phyloP scores from a whole-genome alignment of 2,113 vertebrate species.

The Heterotis niloticus region DNA sequence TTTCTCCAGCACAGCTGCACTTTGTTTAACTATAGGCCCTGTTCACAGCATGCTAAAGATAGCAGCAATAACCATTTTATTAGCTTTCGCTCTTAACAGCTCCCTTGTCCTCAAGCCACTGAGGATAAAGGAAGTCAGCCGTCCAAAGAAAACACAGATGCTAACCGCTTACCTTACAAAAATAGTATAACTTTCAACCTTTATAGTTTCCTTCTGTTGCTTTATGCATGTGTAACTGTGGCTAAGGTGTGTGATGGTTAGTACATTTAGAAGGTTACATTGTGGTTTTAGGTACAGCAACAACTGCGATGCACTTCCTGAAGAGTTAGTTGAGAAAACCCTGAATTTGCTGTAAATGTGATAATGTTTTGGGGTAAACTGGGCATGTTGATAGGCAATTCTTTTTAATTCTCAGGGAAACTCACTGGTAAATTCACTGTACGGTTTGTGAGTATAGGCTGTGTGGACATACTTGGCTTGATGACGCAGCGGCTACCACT shows the following conservation, averaged over 20 bases:
- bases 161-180: slow-evolving; percentile 65
- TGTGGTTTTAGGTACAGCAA: slow-evolving; percentile 39
- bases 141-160: slow-evolving; percentile 64
- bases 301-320: neutral
- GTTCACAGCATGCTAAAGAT: slow-evolving; percentile 74
- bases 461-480: too few species aligned
- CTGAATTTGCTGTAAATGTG: too few species aligned
- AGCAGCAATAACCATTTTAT: slow-evolving; percentile 73
- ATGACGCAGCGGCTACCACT: too few species aligned
- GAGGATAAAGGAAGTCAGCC: slow-evolving; percentile 65
- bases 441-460: too few species aligned
- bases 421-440: too few species aligned
- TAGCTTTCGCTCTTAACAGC: slow-evolving; percentile 63
- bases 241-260: slow-evolving; percentile 55
- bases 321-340: too few species aligned
- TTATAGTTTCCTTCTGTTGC: slow-evolving; percentile 36
- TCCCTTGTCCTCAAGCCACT: slow-evolving; percentile 59
- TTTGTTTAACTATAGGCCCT: slow-evolving; percentile 68
- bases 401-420: too few species aligned
- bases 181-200: slow-evolving; percentile 51
- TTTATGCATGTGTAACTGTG: slow-evolving; percentile 41
- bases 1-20: slow-evolving; percentile 64
- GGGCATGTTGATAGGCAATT: too few species aligned
- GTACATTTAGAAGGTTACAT: slow-evolving; percentile 57
- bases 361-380: too few species aligned